Conservation (phyloP, 2,797 vertebrate genomes). For the Galago senegalensis region DNA sequence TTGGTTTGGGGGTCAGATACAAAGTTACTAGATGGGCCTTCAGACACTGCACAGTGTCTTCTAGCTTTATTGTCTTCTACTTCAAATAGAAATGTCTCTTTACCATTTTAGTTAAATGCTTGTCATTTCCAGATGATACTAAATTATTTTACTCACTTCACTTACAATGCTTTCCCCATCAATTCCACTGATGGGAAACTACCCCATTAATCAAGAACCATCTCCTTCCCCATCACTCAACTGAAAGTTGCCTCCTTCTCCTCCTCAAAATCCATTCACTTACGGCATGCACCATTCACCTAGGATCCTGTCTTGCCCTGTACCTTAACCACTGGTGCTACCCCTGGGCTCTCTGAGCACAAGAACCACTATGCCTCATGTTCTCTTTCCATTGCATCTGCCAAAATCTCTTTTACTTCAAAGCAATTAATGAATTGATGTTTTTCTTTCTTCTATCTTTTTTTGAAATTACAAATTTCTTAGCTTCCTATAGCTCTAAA, state of each 20-base stretch:
- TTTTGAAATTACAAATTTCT: not conserved
- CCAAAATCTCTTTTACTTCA: constrained; percentile 25
- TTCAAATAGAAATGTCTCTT: not conserved
- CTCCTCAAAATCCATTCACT: not conserved
- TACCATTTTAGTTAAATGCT: not conserved
- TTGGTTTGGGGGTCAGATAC: not conserved
- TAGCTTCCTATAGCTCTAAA: not conserved
- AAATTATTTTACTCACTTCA: not conserved
- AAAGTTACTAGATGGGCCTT: not conserved
- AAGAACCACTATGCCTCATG: not conserved
- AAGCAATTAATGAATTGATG: not conserved
- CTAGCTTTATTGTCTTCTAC: not conserved
- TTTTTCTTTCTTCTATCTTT: not conserved
- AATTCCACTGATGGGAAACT: not conserved
- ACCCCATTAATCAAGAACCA: not conserved
- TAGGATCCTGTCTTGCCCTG: not conserved
- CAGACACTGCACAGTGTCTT: not conserved
- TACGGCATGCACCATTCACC: accelerated
- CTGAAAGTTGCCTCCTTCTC: not conserved
- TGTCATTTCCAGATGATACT: not conserved
- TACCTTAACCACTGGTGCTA: not conserved
- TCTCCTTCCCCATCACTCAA: not conserved
- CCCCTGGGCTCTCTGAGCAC: not conserved
- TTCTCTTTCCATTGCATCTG: not conserved
- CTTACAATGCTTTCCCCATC: not conserved